These are phyloP conservation scores for Cabera pusaria DNA, from an alignment of 2,888 invertebrate genomes.

Conservation along the genomic window DNA sequence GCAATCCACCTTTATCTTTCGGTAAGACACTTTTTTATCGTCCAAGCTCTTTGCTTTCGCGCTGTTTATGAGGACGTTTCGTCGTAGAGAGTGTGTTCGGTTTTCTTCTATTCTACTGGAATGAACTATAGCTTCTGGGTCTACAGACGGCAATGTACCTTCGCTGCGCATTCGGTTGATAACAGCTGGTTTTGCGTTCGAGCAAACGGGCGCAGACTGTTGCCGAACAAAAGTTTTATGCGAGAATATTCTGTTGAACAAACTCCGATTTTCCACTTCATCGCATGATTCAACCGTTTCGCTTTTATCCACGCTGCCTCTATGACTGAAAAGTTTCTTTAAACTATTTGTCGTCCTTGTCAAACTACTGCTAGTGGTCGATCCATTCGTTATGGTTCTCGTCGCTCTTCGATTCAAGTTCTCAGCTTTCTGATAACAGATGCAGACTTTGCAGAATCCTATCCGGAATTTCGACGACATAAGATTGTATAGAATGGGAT, in stretches of 20 bases:
- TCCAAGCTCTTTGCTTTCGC: constrained; percentile 72
- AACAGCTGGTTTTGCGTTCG: constrained; percentile 52
- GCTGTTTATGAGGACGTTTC: constrained; percentile 77
- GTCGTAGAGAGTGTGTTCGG: constrained; percentile 60
- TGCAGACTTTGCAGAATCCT: constrained; percentile 88
- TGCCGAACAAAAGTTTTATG: constrained; percentile 66
- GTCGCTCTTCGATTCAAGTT: constrained; percentile 68
- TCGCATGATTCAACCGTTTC: constrained; percentile 59
- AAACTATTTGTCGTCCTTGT: constrained; percentile 84
- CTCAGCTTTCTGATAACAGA: constrained; percentile 74
- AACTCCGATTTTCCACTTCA: constrained; percentile 44
- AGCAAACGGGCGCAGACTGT: constrained; percentile 69
- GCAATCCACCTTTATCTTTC: constrained; percentile 69
- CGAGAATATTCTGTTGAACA: constrained; percentile 65
- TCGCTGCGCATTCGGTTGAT: constrained; percentile 70
- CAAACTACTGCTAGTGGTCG: constrained; percentile 83
- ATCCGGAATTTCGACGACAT: constrained; percentile 96
- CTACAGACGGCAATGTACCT: constrained; percentile 58
- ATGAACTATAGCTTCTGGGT: constrained; percentile 64
- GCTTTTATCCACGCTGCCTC: constrained; percentile 69
- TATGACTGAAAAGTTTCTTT: constrained; percentile 74
- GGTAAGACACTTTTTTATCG: constrained; percentile 64
- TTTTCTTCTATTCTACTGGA: constrained; percentile 57
- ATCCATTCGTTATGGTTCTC: constrained; percentile 84
- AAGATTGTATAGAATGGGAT: constrained; percentile 95